phyloP scores from a whole-genome alignment of 2,888 invertebrate species.

The Yponomeuta plumbellus region DNA sequence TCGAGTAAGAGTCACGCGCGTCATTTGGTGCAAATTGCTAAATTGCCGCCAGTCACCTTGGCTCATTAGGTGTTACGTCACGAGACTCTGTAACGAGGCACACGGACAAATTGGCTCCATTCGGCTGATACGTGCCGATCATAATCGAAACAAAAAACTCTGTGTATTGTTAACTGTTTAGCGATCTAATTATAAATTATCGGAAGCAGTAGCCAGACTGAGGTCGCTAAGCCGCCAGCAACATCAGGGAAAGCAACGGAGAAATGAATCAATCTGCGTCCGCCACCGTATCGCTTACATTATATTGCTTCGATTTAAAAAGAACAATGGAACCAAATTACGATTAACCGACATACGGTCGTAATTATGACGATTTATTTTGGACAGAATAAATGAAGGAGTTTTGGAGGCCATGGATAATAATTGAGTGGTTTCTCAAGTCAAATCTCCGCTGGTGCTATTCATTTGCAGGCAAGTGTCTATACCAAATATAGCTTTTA shows the following conservation, averaged over 20 bases:
- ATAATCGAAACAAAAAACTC: conserved; percentile 8
- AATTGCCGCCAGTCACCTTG: conserved; percentile 33
- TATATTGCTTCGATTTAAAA: conserved; percentile 15
- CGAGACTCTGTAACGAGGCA: conserved; percentile 29
- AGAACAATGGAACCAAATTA: conserved; percentile 10
- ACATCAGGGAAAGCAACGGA: conserved; percentile 57
- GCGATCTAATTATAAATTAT: not conserved
- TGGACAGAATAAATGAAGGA: not conserved
- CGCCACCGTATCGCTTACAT: conserved; percentile 22
- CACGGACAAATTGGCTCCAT: conserved; percentile 33
- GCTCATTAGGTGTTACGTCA: conserved; percentile 40
- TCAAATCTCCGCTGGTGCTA: not conserved
- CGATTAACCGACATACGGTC: conserved; percentile 19
- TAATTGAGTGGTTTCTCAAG: not conserved
- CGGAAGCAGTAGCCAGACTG: conserved; percentile 30
- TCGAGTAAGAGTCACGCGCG: conserved; percentile 4
- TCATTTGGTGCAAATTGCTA: conserved; percentile 19
- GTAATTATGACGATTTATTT: conserved; percentile 3
- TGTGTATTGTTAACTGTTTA: not conserved
- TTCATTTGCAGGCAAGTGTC: not conserved
- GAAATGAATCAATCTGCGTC: conserved; percentile 38
- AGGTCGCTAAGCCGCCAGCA: conserved; percentile 42
- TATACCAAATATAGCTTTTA: not conserved
- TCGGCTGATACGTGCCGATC: not conserved
- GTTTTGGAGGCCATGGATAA: not conserved